phyloP scores from a whole-genome alignment of 2,888 invertebrate genomes.

The Oegoconia quadripuncta region DNA sequence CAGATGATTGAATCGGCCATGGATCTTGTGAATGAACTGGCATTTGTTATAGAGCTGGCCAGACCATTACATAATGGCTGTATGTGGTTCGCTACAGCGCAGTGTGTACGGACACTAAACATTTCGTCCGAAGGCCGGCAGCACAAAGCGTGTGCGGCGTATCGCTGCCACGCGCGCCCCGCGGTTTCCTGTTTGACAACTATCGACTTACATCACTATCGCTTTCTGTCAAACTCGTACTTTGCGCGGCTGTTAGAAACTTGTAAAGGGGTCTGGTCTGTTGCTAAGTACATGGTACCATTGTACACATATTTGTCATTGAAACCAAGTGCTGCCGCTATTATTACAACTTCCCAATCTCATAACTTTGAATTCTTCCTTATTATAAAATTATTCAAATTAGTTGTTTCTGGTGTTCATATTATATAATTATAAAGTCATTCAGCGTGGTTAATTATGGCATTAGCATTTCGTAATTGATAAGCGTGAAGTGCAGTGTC shows the following conservation, averaged over 20 bases:
- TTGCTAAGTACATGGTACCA: conserved; percentile 69
- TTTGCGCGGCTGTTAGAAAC: conserved; percentile 67
- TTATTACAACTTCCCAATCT: conserved; percentile 60
- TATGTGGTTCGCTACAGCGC: conserved; percentile 45
- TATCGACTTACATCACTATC: conserved; percentile 78
- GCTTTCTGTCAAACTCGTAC: conserved; percentile 74
- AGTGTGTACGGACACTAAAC: conserved; percentile 48
- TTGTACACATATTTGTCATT: conserved; percentile 55
- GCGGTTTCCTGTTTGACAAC: conserved; percentile 77
- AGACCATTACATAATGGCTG: conserved; percentile 66
- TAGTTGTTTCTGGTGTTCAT: conserved; percentile 26
- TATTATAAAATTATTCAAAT: conserved; percentile 57
- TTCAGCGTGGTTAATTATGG: conserved; percentile 37
- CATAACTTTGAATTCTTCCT: conserved; percentile 51
- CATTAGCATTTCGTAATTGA: conserved; percentile 44
- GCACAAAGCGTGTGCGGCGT: conserved; percentile 63
- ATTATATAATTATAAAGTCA: conserved; percentile 36
- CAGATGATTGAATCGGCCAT: conserved; percentile 44
- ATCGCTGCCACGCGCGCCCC: conserved; percentile 70
- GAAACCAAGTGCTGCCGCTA: conserved; percentile 58
- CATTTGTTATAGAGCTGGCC: conserved; percentile 55
- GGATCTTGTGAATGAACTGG: conserved; percentile 65
- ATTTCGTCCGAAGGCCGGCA: conserved; percentile 68
- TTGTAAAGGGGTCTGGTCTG: conserved; percentile 69
- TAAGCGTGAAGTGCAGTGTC: conserved; percentile 38